These are phyloP conservation scores for Okapia johnstoni DNA, from an alignment of 2,113 vertebrate genomes.

Conservation along the genomic window DNA sequence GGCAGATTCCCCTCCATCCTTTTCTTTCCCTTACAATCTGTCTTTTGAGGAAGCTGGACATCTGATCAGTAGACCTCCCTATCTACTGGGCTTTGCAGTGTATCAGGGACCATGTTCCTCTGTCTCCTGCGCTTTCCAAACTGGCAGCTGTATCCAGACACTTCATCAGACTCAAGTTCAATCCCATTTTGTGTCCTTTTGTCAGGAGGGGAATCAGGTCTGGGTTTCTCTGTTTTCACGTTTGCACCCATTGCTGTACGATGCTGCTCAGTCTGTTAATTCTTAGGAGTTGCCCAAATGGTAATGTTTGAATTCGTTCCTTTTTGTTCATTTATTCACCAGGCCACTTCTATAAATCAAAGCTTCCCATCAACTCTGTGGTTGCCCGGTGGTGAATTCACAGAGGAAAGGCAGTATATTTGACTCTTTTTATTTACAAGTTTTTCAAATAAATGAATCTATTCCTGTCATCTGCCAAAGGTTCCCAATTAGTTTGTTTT, in stretches of 20 bases:
- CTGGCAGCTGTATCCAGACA: background rate
- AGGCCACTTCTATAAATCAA: background rate
- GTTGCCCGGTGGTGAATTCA: background rate
- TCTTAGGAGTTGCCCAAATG: background rate
- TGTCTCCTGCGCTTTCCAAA: background rate
- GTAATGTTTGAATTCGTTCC: background rate
- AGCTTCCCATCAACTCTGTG: background rate
- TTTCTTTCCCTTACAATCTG: background rate
- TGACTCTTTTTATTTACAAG: background rate
- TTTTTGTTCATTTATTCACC: background rate
- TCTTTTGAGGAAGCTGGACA: background rate
- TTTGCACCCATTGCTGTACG: too few relatives aligned
- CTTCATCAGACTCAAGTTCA: fast-evolving
- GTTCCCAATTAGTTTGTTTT: background rate
- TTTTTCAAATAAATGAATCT: background rate
- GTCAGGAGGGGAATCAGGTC: background rate
- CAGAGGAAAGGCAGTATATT: background rate
- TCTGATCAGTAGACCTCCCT: background rate
- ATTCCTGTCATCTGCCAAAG: background rate
- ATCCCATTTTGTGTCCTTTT: background rate
- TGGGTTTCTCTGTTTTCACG: fast-evolving
- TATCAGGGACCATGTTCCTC: background rate
- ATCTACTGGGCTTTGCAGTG: background rate
- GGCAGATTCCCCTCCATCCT: background rate
- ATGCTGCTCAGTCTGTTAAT: background rate